A percentile compares a stretch with the other conserved stretches of the same genome.
Conservation (phyloP, 2,888 invertebrate genomes). For the Harmothoe impar region DNA sequence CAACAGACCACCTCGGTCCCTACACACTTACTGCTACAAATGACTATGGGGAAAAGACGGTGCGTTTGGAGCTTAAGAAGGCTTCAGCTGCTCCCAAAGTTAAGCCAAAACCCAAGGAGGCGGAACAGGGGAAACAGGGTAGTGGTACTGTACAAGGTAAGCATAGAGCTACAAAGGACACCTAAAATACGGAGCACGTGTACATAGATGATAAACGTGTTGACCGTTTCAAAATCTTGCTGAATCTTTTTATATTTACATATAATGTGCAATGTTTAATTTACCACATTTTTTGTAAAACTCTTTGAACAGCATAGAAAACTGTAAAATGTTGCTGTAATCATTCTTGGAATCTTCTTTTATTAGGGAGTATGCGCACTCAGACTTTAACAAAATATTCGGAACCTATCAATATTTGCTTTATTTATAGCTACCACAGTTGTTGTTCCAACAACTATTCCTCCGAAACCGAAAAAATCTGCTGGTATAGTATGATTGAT, state of each 20-base stretch:
- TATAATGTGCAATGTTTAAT: no score
- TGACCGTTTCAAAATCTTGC: no score
- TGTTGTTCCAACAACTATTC: neutral
- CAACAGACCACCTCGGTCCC: neutral
- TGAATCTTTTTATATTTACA: no score
- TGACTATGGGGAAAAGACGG: constrained; percentile 17
- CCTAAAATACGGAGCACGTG: neutral
- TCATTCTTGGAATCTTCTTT: no score
- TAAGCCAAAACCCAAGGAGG: neutral
- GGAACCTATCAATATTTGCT: neutral
- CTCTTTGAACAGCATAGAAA: no score
- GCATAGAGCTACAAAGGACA: neutral
- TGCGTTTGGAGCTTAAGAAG: constrained; percentile 7
- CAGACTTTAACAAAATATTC: no score
- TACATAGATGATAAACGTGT: neutral
- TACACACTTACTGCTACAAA: constrained; percentile 36
- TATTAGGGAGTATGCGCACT: no score
- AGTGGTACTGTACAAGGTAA: constrained; percentile 27
- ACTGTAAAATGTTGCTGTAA: no score
- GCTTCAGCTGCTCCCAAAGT: constrained; percentile 41
- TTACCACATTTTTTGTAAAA: no score
- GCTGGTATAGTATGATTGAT: constrained; percentile 20
- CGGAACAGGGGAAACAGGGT: neutral
- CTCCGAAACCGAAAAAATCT: constrained; percentile 15
- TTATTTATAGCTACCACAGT: constrained; percentile 14